phyloP scores from a whole-genome alignment of 2,113 vertebrate genomes.

The Chamaea fasciata region DNA sequence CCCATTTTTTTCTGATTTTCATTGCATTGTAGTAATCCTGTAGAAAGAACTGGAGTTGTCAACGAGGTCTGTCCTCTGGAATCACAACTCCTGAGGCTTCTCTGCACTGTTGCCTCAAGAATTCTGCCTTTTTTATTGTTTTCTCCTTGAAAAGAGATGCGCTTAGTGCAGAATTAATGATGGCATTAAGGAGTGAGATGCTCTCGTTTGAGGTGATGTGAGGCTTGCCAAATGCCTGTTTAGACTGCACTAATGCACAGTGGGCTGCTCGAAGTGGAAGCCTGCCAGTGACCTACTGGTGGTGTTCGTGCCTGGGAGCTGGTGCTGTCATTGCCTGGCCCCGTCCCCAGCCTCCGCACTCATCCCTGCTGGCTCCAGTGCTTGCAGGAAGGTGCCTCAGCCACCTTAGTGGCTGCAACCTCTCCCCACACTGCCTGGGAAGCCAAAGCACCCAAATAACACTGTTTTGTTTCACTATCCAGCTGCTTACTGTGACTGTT shows the following conservation, averaged over 20 bases:
- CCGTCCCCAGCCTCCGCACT: neutral
- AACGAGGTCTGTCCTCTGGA: neutral
- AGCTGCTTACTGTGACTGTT: neutral
- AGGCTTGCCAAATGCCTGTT: neutral
- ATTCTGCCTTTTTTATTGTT: neutral
- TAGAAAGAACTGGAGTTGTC: neutral
- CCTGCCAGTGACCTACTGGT: neutral
- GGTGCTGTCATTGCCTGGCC: neutral
- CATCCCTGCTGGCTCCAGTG: neutral
- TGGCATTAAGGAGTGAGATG: neutral
- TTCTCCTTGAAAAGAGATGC: neutral
- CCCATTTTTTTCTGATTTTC: neutral
- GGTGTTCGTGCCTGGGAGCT: neutral
- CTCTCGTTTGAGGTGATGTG: neutral
- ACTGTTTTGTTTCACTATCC: neutral
- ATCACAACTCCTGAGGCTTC: neutral
- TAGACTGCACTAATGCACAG: neutral
- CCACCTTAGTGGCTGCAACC: neutral
- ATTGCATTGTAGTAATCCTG: neutral
- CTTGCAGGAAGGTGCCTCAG: neutral
- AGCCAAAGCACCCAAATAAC: neutral
- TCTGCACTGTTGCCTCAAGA: neutral
- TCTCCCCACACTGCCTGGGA: neutral
- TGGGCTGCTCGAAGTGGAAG: neutral
- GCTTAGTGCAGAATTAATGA: neutral